Evolutionary conservation across 2,113 vertebrate species (phyloP).

Genomic region (Rhinogobius similis): DNA sequence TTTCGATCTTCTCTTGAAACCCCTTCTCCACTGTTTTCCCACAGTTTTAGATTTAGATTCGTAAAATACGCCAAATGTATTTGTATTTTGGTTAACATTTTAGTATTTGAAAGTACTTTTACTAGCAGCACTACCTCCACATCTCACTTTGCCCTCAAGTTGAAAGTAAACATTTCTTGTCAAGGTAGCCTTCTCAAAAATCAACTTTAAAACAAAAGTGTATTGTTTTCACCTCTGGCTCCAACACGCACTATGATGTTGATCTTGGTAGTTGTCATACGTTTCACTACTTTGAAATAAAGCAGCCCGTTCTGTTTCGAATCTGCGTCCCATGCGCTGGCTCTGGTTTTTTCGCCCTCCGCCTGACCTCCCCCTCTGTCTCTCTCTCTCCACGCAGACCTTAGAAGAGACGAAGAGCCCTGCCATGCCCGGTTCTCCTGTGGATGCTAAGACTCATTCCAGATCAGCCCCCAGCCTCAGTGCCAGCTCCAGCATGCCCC

Average conservation of each 20-base stretch:
- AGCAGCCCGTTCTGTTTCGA: neutral
- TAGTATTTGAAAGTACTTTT: no score
- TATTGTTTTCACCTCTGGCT: neutral
- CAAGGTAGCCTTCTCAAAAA: neutral
- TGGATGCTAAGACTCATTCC: conserved; percentile 97
- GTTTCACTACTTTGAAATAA: neutral
- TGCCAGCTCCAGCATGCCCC: conserved; percentile 88
- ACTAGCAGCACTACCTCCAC: no score
- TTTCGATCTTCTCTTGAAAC: no score
- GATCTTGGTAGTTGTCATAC: neutral
- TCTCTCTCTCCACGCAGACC: conserved; percentile 75
- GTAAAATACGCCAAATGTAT: no score
- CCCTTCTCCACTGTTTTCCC: no score
- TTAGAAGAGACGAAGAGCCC: conserved; percentile 91
- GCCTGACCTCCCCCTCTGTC: conserved; percentile 22
- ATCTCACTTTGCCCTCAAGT: neutral
- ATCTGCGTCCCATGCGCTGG: neutral
- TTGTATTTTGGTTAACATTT: no score
- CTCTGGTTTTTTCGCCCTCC: conserved; percentile 24
- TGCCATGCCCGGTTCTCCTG: conserved; percentile 98
- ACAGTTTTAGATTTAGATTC: no score
- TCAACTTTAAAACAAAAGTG: neutral
- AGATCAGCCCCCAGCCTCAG: conserved; percentile 85
- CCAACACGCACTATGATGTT: neutral
- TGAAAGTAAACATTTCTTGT: neutral